Percentiles rank a stretch among this genome's conserved stretches.
Evolutionary conservation across 2,797 vertebrate genomes (phyloP).

Genomic region (Monodelphis domestica): DNA sequence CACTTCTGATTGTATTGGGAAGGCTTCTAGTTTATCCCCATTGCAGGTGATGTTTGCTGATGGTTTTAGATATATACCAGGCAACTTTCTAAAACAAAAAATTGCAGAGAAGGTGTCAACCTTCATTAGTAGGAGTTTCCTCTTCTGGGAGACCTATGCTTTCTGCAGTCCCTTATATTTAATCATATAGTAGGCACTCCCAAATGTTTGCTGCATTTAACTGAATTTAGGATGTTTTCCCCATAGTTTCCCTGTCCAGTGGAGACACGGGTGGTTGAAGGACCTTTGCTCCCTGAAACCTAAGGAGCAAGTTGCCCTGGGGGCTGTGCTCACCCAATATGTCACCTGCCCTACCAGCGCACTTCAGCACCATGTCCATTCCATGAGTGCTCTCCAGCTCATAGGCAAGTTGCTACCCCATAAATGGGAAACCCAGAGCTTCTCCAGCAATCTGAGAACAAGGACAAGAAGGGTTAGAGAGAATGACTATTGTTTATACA

Average conservation of each 20-base stretch:
- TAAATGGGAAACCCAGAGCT: no score
- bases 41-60: no score
- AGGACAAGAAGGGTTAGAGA: background rate
- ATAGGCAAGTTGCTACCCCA: background rate
- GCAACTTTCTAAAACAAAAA: background rate
- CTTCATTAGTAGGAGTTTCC: background rate
- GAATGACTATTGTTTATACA: constrained; percentile 8
- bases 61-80: no score
- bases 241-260: background rate
- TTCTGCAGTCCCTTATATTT: background rate
- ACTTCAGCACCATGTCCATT: background rate
- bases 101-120: background rate
- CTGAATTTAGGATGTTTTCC: background rate
- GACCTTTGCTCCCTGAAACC: background rate
- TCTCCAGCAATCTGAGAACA: background rate
- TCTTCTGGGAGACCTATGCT: background rate
- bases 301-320: background rate
- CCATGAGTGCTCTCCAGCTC: background rate
- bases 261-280: background rate
- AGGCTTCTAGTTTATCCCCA: no score
- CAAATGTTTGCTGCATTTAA: background rate
- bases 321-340: background rate
- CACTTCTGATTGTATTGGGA: no score
- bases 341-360: background rate
- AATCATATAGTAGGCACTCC: background rate